Base-by-base conservation (phyloP, 35 echinoderm and acorn worm genomes). In the Heliocidaris tuberculata region DNA sequence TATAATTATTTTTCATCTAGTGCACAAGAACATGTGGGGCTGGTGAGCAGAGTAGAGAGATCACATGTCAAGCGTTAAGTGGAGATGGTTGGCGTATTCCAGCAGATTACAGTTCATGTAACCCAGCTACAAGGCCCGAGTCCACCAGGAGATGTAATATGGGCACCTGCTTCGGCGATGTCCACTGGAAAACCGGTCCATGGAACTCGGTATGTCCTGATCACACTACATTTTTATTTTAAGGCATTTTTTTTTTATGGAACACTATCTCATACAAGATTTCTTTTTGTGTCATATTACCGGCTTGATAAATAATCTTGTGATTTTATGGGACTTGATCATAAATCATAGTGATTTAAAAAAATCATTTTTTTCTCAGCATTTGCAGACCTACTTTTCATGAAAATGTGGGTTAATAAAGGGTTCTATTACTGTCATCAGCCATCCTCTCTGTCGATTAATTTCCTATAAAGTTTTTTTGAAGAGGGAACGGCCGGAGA, bases 11-110 rank as follows among this genome's bases (percentile, higher is more conserved):
- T n/a, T 5, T 78, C 27, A 42, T 86, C 24, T 94, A 99, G 98
- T 99, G 98, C 78, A 97, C 96, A 27, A 95, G 88, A 49, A 94
- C 96, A 54, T 99, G 98, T 91, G 95, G 96, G 5, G 71, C 93
- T 91, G 98, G 98, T 9, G 31, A 94, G 78, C 95, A 97, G 85
- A 95, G 52, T 24, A 95, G 98, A 21, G 47, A 89, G 31, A 95
- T 99, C 0, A 96, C 94, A 12, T 99, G 98, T 70, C 98, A 97
- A 59, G 92, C 60, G 32, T 60, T 96, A 30, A 96, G 96, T n/a
- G 93, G 92, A 56, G 92, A 97, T 48, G 95, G 96, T 31, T 99
- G 96, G 96, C 94, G 93, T 13, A 96, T 97, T 30, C 94, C 95
- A 31, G 94, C 88, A 48, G 93, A 91, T 32, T 92, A 88, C 47